phyloP scores from a whole-genome alignment of 2,797 vertebrate genomes.

The Gymnopithys bicolor region DNA sequence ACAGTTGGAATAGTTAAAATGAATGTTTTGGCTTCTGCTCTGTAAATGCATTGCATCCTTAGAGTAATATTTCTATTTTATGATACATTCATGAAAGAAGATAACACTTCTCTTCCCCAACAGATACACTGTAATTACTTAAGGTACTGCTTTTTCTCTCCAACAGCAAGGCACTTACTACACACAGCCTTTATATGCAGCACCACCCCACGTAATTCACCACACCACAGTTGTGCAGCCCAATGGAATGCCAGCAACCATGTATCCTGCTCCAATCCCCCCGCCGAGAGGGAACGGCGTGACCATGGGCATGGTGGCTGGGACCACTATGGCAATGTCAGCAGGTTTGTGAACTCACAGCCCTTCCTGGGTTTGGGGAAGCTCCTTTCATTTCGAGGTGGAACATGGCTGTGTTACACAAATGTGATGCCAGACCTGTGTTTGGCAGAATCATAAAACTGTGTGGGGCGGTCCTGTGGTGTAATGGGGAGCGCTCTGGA shows the following conservation, averaged over 20 bases:
- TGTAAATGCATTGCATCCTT: not conserved
- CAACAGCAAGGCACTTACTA: constrained; percentile 95
- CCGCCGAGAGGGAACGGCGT: constrained; percentile 87
- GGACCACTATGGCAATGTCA: constrained; percentile 99
- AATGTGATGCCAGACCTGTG: not conserved
- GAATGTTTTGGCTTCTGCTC: not conserved
- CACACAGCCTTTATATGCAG: constrained; percentile 96
- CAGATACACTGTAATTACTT: not conserved
- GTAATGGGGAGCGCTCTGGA: no score
- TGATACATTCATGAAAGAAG: not conserved
- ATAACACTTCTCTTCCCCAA: not conserved
- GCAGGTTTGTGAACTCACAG: constrained; percentile 81
- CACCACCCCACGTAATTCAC: constrained; percentile 97
- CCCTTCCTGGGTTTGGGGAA: accelerated
- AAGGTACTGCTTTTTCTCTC: not conserved
- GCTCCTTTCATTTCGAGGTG: accelerated
- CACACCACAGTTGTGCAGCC: constrained; percentile 99
- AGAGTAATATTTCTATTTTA: not conserved
- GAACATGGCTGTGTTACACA: accelerated
- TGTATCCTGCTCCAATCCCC: constrained; percentile 90
- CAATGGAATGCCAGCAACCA: constrained; percentile 95
- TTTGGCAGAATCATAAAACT: not conserved
- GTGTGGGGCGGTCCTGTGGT: not conserved
- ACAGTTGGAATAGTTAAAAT: not conserved
- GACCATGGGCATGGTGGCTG: constrained; percentile 97